phyloP scores from a whole-genome alignment of 2,888 invertebrate genomes.

The Thereva unica region DNA sequence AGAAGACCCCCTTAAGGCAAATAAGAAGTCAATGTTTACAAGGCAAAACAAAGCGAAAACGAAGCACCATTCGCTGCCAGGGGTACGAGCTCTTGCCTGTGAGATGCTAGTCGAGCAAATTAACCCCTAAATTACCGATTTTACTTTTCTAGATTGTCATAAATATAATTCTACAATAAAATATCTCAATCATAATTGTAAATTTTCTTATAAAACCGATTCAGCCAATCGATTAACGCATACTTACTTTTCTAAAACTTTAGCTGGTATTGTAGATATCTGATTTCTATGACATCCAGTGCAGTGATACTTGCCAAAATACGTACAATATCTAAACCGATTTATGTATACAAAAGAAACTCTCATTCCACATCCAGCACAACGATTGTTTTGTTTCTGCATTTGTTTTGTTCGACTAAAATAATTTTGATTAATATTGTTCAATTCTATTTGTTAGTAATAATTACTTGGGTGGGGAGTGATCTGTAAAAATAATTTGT shows the following conservation, averaged over 20 bases:
- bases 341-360: slow-evolving; percentile 73
- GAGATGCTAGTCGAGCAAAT: too few relatives aligned
- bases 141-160: too few relatives aligned
- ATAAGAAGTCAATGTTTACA: too few relatives aligned
- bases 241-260: slow-evolving; percentile 55
- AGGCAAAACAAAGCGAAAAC: too few relatives aligned
- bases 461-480: slow-evolving; percentile 69
- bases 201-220: not conserved
- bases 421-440: slow-evolving; percentile 25
- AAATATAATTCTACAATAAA: too few relatives aligned
- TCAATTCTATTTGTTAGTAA: slow-evolving; percentile 3
- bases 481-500: slow-evolving; percentile 80
- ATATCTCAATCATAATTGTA: too few relatives aligned
- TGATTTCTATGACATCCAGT: slow-evolving; percentile 84
- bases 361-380: slow-evolving; percentile 84
- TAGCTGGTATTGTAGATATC: slow-evolving; percentile 71
- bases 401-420: slow-evolving; percentile 67
- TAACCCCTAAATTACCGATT: too few relatives aligned
- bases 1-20: too few relatives aligned
- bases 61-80: too few relatives aligned
- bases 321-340: slow-evolving; percentile 79
- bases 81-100: too few relatives aligned
- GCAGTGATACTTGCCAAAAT: slow-evolving; percentile 83
- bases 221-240: not conserved
- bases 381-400: slow-evolving; percentile 75